phyloP scores from a whole-genome alignment of 2,113 vertebrate genomes.

The Psittacus erithacus region DNA sequence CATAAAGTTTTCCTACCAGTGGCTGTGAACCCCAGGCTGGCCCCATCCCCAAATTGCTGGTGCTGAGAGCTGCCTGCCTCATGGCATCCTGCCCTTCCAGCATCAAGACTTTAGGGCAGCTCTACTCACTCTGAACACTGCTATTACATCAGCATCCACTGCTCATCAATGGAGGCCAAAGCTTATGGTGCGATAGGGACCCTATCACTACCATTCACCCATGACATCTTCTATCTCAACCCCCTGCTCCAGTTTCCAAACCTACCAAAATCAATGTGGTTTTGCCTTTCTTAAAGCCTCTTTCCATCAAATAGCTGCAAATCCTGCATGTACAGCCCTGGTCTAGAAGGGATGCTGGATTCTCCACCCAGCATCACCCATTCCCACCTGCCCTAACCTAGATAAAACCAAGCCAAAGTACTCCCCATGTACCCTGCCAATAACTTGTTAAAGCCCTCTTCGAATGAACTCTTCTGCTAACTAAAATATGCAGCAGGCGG shows the following conservation, averaged over 20 bases:
- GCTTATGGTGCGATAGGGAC: not conserved
- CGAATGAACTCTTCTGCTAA: not conserved
- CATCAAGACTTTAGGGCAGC: not conserved
- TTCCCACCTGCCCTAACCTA: not conserved
- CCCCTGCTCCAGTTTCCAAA: not conserved
- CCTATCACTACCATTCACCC: not conserved
- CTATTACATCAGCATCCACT: not conserved
- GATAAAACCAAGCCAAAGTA: rapidly evolving
- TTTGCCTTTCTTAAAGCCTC: not conserved
- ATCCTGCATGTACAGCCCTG: not conserved
- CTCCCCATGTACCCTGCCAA: not conserved
- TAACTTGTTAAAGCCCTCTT: slow-evolving; percentile 37
- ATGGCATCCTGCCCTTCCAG: not conserved
- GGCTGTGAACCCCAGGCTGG: not conserved
- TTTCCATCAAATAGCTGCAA: not conserved
- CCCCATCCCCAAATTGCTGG: not conserved
- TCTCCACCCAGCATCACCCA: not conserved
- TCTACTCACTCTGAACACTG: not conserved
- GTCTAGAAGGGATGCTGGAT: not conserved
- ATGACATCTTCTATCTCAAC: not conserved
- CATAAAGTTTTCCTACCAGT: rapidly evolving
- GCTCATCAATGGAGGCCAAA: not conserved
- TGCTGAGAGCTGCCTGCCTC: not conserved
- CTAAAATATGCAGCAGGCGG: not conserved
- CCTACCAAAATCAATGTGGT: not conserved